Base-by-base conservation (phyloP, 1,140 invertebrate genomes). In the Halictus rubicundus region DNA sequence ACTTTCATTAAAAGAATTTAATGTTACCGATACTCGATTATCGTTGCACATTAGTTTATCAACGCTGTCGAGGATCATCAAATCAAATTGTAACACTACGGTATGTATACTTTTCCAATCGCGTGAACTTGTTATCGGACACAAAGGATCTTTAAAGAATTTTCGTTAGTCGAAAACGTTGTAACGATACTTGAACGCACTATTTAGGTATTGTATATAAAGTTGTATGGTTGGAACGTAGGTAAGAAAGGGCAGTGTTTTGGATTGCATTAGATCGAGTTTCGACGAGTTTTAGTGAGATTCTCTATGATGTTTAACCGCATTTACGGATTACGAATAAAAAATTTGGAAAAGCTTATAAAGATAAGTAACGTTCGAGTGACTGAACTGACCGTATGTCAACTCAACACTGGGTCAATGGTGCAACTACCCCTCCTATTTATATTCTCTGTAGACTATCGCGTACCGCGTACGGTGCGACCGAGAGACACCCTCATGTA, bases 331-430 rank as follows among this genome's bases (percentile, higher is more conserved):
- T 46, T 37, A 70, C 39, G 69, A 37, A 70, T 69, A 81, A 65
- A 81, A 77, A 81, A 77, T 57, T 60, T 42, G 14, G 65, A 68
- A 80, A 77, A 49, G 52, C 74, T 63, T 70, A 66, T 57, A 68
- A 68, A 69, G 46, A 78, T 54, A 25, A 60, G 14, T 69, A n/a
- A 68, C 68, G 72, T 57, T 61, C 64, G 72, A 88, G 83, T 88
- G 87, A 91, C 87, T 87, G 86, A 88, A 89, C 90, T 88, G 86
- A 84, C 86, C 88, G 81, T 88, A 82, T 86, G 85, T 88, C 88
- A 91, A 91, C 88, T 86, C 88, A 91, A 91, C 91, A 92, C 92
- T 92, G 91, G 92, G 92, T 92, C 91, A 92, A 92, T 91, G 92
- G 91, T 92, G 91, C 90, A 91, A 91, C 90, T 90, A 90, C 90